Percentiles rank a stretch among this genome's conserved stretches.
phyloP scores from a whole-genome alignment of 2,113 vertebrate species.

The Macroglossus sobrinus region DNA sequence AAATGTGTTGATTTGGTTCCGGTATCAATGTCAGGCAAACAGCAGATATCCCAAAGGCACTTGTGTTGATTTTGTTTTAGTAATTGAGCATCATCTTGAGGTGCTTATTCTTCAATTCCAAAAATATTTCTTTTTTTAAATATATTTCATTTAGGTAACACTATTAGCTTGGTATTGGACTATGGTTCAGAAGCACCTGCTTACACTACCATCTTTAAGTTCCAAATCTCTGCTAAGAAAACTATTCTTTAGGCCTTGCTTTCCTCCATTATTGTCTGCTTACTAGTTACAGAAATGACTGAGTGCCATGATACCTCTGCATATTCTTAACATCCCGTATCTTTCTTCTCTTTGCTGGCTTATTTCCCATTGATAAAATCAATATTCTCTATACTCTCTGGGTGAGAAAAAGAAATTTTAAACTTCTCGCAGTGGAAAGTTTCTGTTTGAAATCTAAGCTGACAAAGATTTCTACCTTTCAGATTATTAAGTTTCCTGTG shows the following conservation, averaged over 20 bases:
- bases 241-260: neutral
- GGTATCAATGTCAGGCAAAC: neutral
- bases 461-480: neutral
- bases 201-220: neutral
- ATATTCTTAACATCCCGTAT: neutral
- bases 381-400: neutral
- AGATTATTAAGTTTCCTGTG: neutral
- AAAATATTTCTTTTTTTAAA: neutral
- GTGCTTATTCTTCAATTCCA: neutral
- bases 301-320: neutral
- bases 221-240: neutral
- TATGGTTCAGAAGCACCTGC: neutral
- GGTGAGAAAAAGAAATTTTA: neutral
- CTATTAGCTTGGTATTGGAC: neutral
- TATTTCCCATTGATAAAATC: neutral
- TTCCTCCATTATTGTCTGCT: neutral
- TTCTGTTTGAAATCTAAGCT: neutral
- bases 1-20: neutral
- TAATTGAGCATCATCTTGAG: neutral
- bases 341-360: neutral
- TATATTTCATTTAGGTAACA: neutral
- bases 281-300: neutral
- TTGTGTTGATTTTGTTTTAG: neutral
- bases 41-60: neutral
- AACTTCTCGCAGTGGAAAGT: neutral